phyloP scores from a whole-genome alignment of 2,888 invertebrate species.

The Drosophila anomalata region DNA sequence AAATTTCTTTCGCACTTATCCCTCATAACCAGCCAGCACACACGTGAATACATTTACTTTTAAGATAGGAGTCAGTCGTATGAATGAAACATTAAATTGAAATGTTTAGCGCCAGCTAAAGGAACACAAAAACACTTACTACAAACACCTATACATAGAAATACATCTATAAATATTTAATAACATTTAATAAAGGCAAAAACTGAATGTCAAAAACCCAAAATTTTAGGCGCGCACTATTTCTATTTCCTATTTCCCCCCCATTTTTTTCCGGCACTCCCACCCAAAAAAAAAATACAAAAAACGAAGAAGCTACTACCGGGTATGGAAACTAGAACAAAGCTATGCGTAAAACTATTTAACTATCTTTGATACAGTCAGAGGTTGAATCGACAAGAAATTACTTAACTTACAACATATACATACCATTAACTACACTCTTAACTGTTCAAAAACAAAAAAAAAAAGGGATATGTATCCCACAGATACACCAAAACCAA shows the following conservation, averaged over 20 bases:
- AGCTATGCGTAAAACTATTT: constrained; percentile 14
- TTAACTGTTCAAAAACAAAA: constrained; percentile 4
- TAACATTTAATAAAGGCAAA: constrained; percentile 61
- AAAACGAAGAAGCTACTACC: constrained; percentile 18
- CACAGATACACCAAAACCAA: constrained; percentile 12
- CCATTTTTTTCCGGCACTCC: constrained; percentile 1
- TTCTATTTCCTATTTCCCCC: constrained; percentile 22
- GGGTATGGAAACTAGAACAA: constrained; percentile 24
- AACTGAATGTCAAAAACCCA: constrained; percentile 58
- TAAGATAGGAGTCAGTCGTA: constrained; percentile 64
- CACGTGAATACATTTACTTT: constrained; percentile 49
- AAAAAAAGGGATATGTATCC: background rate
- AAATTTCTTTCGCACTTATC: constrained; percentile 18
- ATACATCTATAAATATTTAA: constrained; percentile 60
- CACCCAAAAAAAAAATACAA: background rate
- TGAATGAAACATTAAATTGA: constrained; percentile 64
- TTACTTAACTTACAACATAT: constrained; percentile 46
- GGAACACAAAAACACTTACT: constrained; percentile 40
- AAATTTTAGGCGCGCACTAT: constrained; percentile 55
- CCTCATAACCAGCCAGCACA: background rate
- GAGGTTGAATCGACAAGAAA: constrained; percentile 34
- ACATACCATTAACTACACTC: constrained; percentile 28
- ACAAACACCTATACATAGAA: constrained; percentile 36
- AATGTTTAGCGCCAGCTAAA: constrained; percentile 64
- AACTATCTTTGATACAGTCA: background rate